Base-by-base conservation (phyloP, 1,140 invertebrate genomes). In the Caenorhabditis remanei region DNA sequence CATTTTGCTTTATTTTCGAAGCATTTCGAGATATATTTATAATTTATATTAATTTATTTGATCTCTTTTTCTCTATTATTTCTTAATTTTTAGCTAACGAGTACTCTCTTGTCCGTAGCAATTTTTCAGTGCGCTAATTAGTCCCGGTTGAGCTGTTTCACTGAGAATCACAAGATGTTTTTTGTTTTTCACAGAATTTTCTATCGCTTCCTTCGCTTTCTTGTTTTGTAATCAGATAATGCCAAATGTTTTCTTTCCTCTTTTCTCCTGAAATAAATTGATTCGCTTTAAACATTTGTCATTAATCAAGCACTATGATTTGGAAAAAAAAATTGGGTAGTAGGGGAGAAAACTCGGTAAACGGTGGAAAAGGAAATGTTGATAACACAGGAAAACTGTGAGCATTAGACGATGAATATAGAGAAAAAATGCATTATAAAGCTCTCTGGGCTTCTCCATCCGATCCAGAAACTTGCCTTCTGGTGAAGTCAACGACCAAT, bases 121-220 rank as follows among this genome's bases (percentile, higher is more conserved):
- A 75, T 75, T 75, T 11, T n/a, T 46, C 21, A 61, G 63, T 67
- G 5, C 63, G 11, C 67, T n/a, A 19, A 19, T 75, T 75, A 75
- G 67, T 75, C 67, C 67, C 67, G 67, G 67, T 75, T 75, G 67
- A 75, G 67, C 32, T 65, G 61, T 40, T 41, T 67, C 63, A 41
- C 32, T 40, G 13, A 40, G 63, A 67, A 67, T 61, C 58, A 61
- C 58, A 61, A 8, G 14, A 16, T 61, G n/a, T 21, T 24, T 61
- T 65, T 11, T 65, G 9, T 8, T 40, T 40, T 65, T 65, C 32
- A 19, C 4, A 65, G 9, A 75, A 41, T 75, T 43, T 75, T 75
- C 41, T 75, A 75, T 46, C 40, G 41, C 41, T 75, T 75, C 40
- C 32, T 46, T 75, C 41, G 67, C 67, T 75, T 75, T 75, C n/a